Evolutionary conservation across 2,113 vertebrate genomes (phyloP).

Genomic region (Ophiodon elongatus): DNA sequence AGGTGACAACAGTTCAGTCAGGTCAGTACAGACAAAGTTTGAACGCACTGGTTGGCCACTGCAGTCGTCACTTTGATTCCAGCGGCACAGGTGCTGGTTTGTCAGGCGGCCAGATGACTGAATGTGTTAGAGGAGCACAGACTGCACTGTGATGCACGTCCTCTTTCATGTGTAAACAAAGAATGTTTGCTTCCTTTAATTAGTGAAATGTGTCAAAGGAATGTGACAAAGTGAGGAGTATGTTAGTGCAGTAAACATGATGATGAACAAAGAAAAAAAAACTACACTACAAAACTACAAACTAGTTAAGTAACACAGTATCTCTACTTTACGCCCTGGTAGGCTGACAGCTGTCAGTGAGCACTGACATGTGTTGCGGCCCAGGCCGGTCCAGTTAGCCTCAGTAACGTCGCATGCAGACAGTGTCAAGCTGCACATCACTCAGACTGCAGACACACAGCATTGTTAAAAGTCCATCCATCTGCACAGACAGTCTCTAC

Average conservation of each 20-base stretch:
- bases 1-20: not conserved
- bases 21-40: not conserved
- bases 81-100: slow-evolving; percentile 1
- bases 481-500: slow-evolving; percentile 53
- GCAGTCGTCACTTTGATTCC: not conserved
- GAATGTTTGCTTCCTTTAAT: not conserved
- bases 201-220: slow-evolving; percentile 1
- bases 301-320: not conserved
- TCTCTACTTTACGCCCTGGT: not conserved
- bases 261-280: not conserved
- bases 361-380: slow-evolving; percentile 12
- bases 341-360: slow-evolving; percentile 32
- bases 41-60: not conserved
- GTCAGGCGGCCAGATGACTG: not conserved
- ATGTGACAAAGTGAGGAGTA: not conserved
- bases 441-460: slow-evolving; percentile 53
- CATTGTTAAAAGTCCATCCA: slow-evolving; percentile 69
- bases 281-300: not conserved
- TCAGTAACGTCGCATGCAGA: slow-evolving; percentile 37
- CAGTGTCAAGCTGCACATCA: slow-evolving; percentile 58
- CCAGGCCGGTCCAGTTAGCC: slow-evolving; percentile 35
- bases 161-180: not conserved
- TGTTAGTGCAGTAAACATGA: not conserved
- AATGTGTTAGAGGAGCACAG: not conserved
- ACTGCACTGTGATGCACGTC: not conserved